Conservation (phyloP, 2,888 invertebrate species). For the Tetranychus piercei region DNA sequence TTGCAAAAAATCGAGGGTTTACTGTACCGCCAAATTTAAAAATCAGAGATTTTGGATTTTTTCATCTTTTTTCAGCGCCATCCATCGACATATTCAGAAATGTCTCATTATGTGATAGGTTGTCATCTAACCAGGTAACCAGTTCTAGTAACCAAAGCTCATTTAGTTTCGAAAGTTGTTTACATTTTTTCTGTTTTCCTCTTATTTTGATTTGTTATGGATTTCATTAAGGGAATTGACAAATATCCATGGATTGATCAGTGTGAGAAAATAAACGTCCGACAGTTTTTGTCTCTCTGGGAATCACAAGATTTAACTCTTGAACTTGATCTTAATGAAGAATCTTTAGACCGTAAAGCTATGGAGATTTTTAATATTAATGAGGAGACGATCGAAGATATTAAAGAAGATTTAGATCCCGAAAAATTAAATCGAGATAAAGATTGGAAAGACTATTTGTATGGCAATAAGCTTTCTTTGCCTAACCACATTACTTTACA, state of each 20-base stretch:
- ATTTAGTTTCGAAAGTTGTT: too few species aligned
- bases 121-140: too few species aligned
- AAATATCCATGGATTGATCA: slow-evolving; percentile 1
- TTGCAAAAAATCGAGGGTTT: too few species aligned
- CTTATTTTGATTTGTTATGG: background rate
- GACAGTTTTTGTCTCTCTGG: background rate
- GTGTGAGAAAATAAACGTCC: background rate
- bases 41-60: too few species aligned
- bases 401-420: background rate
- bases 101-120: too few species aligned
- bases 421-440: background rate
- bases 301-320: background rate
- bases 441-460: background rate
- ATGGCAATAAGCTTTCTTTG: background rate
- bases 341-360: background rate
- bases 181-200: too few species aligned
- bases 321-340: background rate
- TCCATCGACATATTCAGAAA: too few species aligned
- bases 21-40: too few species aligned
- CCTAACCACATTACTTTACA: background rate
- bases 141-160: too few species aligned
- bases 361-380: background rate
- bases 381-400: background rate
- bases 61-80: too few species aligned
- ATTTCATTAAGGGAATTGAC: background rate